phyloP scores from a whole-genome alignment of 2,888 invertebrate genomes.

The Dynastes maya region DNA sequence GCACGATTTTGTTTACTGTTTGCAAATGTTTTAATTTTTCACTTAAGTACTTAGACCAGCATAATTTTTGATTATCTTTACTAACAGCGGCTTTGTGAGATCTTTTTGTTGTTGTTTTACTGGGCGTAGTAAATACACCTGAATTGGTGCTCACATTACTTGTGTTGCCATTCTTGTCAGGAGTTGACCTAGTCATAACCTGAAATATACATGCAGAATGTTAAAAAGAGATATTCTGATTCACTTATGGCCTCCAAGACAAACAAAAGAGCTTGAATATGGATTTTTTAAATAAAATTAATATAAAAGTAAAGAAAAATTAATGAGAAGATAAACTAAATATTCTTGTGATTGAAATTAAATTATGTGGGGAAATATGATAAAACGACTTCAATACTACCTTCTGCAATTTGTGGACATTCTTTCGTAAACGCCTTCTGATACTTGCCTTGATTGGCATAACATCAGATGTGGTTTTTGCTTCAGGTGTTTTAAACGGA shows the following conservation, averaged over 20 bases:
- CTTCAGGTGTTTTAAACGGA: not conserved
- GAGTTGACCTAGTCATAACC: too few relatives aligned
- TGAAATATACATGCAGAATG: too few relatives aligned
- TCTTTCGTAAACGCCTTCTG: not conserved
- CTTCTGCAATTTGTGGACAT: not conserved
- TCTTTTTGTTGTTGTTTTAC: not conserved
- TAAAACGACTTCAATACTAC: not conserved
- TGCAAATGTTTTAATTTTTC: conserved; percentile 28
- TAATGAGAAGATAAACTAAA: not conserved
- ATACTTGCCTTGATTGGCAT: not conserved
- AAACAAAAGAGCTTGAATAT: not conserved
- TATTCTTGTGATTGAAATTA: not conserved
- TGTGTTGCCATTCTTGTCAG: not conserved
- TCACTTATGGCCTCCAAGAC: too few relatives aligned
- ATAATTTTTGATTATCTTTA: not conserved
- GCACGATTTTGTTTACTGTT: conserved; percentile 29
- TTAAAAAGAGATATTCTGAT: too few relatives aligned
- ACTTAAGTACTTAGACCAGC: conserved; percentile 36
- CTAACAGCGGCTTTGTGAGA: not conserved
- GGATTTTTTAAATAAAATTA: too few relatives aligned
- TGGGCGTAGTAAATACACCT: not conserved
- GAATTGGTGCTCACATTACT: not conserved
- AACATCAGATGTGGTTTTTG: not conserved
- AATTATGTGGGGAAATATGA: not conserved
- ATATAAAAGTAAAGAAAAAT: too few relatives aligned